phyloP scores from a whole-genome alignment of 1,140 invertebrate genomes.

The Homarus americanus region DNA sequence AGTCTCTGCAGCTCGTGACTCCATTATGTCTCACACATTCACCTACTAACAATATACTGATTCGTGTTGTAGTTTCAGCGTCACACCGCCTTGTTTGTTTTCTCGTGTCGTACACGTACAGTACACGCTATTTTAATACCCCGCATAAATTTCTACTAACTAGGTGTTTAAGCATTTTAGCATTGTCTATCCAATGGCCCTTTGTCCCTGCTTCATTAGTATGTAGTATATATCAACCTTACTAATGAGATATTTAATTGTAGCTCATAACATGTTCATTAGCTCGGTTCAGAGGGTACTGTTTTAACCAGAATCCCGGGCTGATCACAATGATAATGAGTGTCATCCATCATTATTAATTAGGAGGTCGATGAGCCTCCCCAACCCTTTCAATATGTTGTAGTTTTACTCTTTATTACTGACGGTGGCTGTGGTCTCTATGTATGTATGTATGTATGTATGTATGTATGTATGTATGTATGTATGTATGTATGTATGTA shows the following conservation, averaged over 20 bases:
- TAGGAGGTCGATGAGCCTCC: neutral
- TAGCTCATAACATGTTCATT: conserved; percentile 24
- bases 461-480: neutral
- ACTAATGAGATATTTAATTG: conserved; percentile 28
- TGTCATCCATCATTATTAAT: neutral
- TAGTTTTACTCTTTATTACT: too few species aligned
- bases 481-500: neutral
- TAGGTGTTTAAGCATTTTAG: neutral
- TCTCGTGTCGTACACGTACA: neutral
- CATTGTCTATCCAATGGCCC: neutral
- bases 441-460: neutral
- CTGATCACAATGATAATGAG: neutral
- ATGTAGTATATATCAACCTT: too few species aligned
- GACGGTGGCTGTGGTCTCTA: neutral
- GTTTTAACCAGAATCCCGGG: too few species aligned
- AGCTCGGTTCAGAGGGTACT: neutral
- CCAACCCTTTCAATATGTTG: too few species aligned
- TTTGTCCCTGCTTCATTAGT: neutral
- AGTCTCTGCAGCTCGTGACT: too few species aligned
- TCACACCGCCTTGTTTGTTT: neutral
- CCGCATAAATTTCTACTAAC: neutral
- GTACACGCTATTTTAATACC: neutral
- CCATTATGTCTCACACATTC: too few species aligned
- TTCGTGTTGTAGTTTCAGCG: too few species aligned
- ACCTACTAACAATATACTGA: too few species aligned